These are phyloP conservation scores for Podarcis muralis DNA, from an alignment of 2,113 vertebrate genomes.

Conservation along the genomic window DNA sequence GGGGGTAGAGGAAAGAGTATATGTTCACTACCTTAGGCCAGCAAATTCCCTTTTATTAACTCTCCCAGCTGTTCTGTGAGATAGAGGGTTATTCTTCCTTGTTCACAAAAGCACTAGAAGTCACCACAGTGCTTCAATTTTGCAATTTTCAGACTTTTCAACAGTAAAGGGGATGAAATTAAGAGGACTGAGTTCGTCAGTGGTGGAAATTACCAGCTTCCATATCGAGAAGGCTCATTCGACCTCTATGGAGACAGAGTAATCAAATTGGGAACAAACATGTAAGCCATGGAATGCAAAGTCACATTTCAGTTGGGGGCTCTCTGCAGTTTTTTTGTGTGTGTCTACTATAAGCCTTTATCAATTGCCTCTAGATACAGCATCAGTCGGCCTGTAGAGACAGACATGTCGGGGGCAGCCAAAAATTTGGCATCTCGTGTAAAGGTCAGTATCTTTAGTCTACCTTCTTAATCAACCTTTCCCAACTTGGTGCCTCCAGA, in stretches of 20 bases:
- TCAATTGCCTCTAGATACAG: slow-evolving; percentile 85
- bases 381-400: slow-evolving; percentile 88
- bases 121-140: background rate
- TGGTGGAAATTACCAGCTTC: slow-evolving; percentile 84
- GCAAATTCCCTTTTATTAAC: background rate
- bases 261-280: slow-evolving; percentile 95
- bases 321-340: background rate
- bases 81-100: background rate
- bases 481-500: background rate
- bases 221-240: slow-evolving; percentile 90
- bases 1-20: background rate
- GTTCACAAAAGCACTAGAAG: slow-evolving; percentile 6
- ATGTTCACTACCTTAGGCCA: background rate
- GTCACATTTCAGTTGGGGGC: background rate
- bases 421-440: slow-evolving; percentile 82
- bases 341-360: background rate
- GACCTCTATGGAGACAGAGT: slow-evolving; percentile 93
- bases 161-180: slow-evolving; percentile 85
- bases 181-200: slow-evolving; percentile 82
- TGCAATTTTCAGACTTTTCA: slow-evolving; percentile 82
- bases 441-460: slow-evolving; percentile 80
- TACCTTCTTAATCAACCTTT: background rate
- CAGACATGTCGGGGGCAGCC: slow-evolving; percentile 85
- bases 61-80: background rate
- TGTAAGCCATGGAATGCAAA: slow-evolving; percentile 80